Percentiles rank a stretch among this genome's conserved stretches.
Evolutionary conservation across 2,113 vertebrate species (phyloP).

Genomic region (Leucopsar rothschildi): DNA sequence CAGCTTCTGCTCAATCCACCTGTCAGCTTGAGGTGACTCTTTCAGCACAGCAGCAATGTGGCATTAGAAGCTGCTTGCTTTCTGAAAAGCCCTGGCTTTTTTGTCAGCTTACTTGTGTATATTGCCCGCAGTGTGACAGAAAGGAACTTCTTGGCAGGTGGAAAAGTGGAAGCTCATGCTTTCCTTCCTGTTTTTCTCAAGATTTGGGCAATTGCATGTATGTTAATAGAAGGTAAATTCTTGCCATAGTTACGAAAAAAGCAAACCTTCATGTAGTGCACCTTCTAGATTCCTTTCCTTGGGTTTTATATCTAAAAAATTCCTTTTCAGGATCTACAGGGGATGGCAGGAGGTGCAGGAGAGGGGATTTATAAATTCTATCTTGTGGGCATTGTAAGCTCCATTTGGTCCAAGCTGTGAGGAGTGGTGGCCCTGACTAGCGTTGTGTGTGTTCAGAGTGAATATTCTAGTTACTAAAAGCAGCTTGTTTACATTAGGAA

Average conservation of each 20-base stretch:
- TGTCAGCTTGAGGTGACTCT: not conserved
- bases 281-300: not conserved
- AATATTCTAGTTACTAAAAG: conserved; percentile 52
- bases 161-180: not conserved
- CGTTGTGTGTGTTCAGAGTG: conserved; percentile 28
- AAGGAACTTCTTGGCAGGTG: not conserved
- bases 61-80: not conserved
- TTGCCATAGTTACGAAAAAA: not conserved
- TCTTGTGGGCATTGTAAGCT: not conserved
- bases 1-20: not conserved
- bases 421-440: conserved; percentile 6
- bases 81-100: not conserved
- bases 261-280: not conserved
- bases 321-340: not conserved
- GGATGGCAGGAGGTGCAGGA: not conserved
- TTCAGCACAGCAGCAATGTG: fast-evolving
- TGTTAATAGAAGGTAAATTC: not conserved
- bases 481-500: conserved; percentile 63
- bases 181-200: not conserved
- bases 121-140: not conserved
- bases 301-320: not conserved
- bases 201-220: not conserved
- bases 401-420: not conserved
- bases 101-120: not conserved
- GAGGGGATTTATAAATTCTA: not conserved